These are phyloP conservation scores for Tiliacea citrago DNA, from an alignment of 2,888 invertebrate species.

Conservation along the genomic window DNA sequence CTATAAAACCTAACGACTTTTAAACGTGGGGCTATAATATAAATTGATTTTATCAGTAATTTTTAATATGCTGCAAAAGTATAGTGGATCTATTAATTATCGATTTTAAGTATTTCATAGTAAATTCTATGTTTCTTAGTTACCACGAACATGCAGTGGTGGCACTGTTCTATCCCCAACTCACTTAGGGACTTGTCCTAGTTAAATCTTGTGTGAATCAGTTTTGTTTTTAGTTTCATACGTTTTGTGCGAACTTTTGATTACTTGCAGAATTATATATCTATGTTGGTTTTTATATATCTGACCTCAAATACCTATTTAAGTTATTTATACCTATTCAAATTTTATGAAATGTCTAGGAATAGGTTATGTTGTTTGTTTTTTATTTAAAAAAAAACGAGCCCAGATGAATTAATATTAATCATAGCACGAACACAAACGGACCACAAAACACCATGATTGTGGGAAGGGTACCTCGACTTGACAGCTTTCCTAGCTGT, in stretches of 20 bases:
- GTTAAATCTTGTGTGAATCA: no score
- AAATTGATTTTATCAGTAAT: background rate
- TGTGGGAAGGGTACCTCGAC: slow-evolving; percentile 2
- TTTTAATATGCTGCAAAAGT: background rate
- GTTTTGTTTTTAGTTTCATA: no score
- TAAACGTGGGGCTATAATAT: slow-evolving; percentile 9
- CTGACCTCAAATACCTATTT: no score
- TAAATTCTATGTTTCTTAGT: background rate
- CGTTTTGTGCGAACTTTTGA: no score
- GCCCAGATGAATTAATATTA: background rate
- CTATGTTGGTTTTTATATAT: background rate
- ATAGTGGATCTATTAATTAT: background rate
- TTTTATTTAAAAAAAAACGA: no score
- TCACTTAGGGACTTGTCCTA: no score
- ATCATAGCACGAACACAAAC: background rate
- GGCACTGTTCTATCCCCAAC: background rate
- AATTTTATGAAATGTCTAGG: no score
- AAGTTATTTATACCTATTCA: no score
- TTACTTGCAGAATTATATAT: no score
- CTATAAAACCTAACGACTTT: slow-evolving; percentile 15
- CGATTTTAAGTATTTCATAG: background rate
- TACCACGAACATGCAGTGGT: background rate
- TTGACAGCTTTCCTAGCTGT: slow-evolving; percentile 21
- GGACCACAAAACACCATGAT: background rate
- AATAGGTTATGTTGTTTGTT: no score